These are phyloP conservation scores for Carettochelys insculpta DNA, from an alignment of 2,113 vertebrate species.

Conservation along the genomic window DNA sequence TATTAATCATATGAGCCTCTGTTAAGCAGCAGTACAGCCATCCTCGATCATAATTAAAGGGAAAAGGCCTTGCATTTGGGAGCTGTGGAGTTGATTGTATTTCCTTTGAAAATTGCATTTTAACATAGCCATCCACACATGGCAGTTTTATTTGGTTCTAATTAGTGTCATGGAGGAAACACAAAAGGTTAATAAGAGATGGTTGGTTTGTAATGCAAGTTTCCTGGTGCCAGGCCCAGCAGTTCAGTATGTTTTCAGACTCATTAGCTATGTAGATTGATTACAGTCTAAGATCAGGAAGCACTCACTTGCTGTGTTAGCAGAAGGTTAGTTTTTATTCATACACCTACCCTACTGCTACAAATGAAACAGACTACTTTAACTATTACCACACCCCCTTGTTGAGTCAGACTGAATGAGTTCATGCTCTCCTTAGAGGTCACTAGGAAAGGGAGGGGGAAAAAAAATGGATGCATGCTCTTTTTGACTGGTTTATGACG, in stretches of 20 bases:
- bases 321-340: conserved; percentile 71
- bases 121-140: conserved; percentile 60
- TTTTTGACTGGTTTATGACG: conserved; percentile 36
- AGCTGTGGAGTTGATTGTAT: conserved; percentile 51
- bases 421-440: conserved; percentile 42
- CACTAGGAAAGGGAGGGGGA: neutral
- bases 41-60: conserved; percentile 70
- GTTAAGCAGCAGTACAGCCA: conserved; percentile 62
- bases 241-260: conserved; percentile 73
- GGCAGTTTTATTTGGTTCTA: conserved; percentile 70
- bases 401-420: conserved; percentile 24
- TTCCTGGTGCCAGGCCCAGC: conserved; percentile 68
- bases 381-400: conserved; percentile 30
- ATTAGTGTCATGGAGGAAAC: conserved; percentile 70
- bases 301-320: conserved; percentile 65
- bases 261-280: conserved; percentile 77
- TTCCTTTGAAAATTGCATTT: conserved; percentile 71
- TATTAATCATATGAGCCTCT: conserved; percentile 69
- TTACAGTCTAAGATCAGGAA: conserved; percentile 72
- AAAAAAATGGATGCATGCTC: neutral
- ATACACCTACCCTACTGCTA: conserved; percentile 61
- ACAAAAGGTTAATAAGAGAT: conserved; percentile 77
- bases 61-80: conserved; percentile 61
- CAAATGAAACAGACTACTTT: conserved; percentile 61
- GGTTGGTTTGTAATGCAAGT: conserved; percentile 73